Base-by-base conservation (phyloP, 23 tunicate genomes). In the Clavelina lepadiformis region DNA sequence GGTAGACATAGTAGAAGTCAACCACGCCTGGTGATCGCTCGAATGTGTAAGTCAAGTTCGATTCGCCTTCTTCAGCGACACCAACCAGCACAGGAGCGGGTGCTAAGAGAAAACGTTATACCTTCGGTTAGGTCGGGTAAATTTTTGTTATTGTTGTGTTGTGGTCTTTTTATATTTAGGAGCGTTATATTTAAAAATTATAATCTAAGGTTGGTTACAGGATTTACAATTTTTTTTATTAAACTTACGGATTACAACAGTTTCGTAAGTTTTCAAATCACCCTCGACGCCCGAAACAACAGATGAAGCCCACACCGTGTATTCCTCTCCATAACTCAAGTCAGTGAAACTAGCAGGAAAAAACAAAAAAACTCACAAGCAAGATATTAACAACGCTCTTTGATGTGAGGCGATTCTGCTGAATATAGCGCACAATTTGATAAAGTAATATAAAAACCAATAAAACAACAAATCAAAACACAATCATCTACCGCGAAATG, bases 211-310 rank as follows among this genome's bases (percentile, higher is more conserved):
- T n/a, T n/a, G n/a, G n/a, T n/a, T n/a, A n/a, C n/a, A n/a, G n/a
- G n/a, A n/a, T n/a, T n/a, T n/a, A n/a, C n/a, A n/a, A n/a, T n/a
- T n/a, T n/a, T n/a, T n/a, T n/a, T n/a, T n/a, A n/a, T 8, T 31
- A 36, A 46, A 77, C 85, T 68, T 68, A 79, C 85, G 74, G 28
- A 79, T 69, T 1, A 45, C 61, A 58, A 79, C 35, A 8, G 25
- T 31, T 18, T 59, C 85, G 34, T 68, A 24, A 3, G 38, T 20
- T 2, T 20, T 30, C 7, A 22, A 23, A 28, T 22, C 59, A 28
- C 85, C 55, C 22, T 58, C 57, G 1, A 47, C 61, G 2, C 67
- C 68, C 26, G 53, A 41, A 30, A 79, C 38, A 1, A 44, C 37
- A 33, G 47, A 35, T 3, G 47, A 44, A 28, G 51, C 28, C 28